These are phyloP conservation scores for Eupeodes luniger DNA, from an alignment of 2,888 invertebrate species.

Conservation along the genomic window DNA sequence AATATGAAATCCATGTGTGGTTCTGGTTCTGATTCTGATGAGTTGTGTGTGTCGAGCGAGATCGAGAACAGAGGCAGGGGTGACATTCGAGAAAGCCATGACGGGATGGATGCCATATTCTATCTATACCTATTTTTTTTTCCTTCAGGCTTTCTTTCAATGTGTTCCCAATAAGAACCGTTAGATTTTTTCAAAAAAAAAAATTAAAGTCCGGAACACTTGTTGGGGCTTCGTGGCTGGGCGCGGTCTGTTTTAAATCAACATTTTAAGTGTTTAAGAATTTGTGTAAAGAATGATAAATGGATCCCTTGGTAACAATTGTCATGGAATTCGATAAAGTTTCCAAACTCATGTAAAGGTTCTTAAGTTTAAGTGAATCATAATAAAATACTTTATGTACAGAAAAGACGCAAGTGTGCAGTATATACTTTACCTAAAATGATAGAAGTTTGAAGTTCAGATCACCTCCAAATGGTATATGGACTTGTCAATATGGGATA, in stretches of 20 bases:
- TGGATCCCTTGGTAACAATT: neutral
- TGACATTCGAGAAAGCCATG: constrained; percentile 18
- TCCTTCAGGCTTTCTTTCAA: neutral
- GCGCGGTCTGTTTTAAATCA: constrained; percentile 19
- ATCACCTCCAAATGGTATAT: too few species aligned
- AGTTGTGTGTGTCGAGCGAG: neutral
- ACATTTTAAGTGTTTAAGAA: constrained; percentile 19
- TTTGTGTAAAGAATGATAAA: neutral
- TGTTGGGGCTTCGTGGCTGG: neutral
- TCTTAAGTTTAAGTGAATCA: neutral
- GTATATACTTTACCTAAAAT: too few species aligned
- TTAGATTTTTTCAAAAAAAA: neutral
- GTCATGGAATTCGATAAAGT: neutral
- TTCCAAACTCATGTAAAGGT: neutral
- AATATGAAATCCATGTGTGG: constrained; percentile 69
- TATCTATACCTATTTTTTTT: neutral
- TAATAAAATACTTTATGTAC: too few species aligned
- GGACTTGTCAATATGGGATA: too few species aligned
- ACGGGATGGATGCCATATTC: constrained; percentile 19
- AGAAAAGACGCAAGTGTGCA: too few species aligned
- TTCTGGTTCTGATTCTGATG: constrained; percentile 1
- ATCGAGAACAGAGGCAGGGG: constrained; percentile 5
- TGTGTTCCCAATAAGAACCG: constrained; percentile 10
- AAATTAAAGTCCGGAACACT: neutral
- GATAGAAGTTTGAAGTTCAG: too few species aligned